Percentiles rank a stretch among this genome's conserved stretches.
Evolutionary conservation across 2,113 vertebrate species (phyloP).

Genomic region (Protobothrops flavoviridis): DNA sequence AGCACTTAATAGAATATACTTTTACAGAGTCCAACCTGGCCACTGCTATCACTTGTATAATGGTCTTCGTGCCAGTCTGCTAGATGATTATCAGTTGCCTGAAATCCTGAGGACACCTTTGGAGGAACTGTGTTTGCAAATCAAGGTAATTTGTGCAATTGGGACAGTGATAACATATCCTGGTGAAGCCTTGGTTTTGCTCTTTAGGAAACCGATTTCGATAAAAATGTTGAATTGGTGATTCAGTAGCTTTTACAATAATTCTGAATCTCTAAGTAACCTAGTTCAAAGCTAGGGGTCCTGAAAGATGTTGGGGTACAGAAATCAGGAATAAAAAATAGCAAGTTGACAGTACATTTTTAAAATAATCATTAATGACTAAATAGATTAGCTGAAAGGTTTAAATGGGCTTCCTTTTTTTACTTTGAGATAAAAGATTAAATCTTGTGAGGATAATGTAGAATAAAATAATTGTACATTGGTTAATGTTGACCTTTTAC

Average conservation of each 20-base stretch:
- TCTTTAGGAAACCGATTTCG: not conserved
- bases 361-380: not conserved
- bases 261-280: not conserved
- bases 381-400: not conserved
- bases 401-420: not conserved
- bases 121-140: conserved; percentile 96
- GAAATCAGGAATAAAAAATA: not conserved
- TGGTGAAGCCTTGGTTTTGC: not conserved
- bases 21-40: conserved; percentile 87
- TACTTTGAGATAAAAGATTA: not conserved
- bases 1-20: not conserved
- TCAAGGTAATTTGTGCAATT: conserved; percentile 80
- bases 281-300: not conserved
- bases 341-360: not conserved
- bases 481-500: not conserved
- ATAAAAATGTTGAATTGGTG: not conserved
- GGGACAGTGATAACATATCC: not conserved
- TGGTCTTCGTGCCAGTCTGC: conserved; percentile 85
- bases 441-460: not conserved
- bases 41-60: conserved; percentile 97
- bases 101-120: conserved; percentile 95
- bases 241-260: not conserved
- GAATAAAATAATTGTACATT: not conserved
- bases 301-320: not conserved
- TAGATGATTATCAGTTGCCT: conserved; percentile 93